Base-by-base conservation (phyloP, 1,140 invertebrate species). In the Amphibalanus amphitrite region DNA sequence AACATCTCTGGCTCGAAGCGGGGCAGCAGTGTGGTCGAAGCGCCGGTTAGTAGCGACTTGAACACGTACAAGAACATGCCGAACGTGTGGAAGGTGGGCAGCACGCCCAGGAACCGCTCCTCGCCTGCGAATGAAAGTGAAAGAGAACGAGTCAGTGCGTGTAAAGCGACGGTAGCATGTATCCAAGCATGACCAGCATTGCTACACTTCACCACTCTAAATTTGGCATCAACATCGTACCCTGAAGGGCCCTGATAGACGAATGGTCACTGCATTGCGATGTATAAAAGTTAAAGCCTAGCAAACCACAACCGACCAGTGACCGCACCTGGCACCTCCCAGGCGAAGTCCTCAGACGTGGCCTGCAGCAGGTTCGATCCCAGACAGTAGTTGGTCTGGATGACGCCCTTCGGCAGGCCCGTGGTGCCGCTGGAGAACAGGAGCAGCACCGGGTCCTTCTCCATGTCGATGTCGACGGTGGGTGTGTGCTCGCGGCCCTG, bases 41-140 rank as follows among this genome's bases (percentile, higher is more conserved):
- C 75, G 15, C 83, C 82, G 59, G 75, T 73, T 20, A 78, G 71
- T 29, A 84, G 72, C 25, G 76, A 74, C 10, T 79, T 76, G 29
- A 79, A 75, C 74, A 83, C 76, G 13, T 80, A 76, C 3, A 78
- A 75, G 6, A 76, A 75, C 79, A 93, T 81, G 0, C 91, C 92
- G 77, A 90, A 95, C 71, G 89, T 89, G 77, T 97, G 93, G 75
- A 89, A 95, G 77, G 92, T 86, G 8, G 93, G 93, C 65, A 96
- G 78, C 8, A 94, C 80, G 0, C 79, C 80, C 23, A 84, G 65
- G 17, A 79, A 75, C 0, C 84, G 79, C 68, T 87, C 84, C 77
- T 17, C 76, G 84, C 86, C 78, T 64, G 33, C n/a, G 28, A 0
- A 40, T 65, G 69, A 29, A 64, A 29, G 29, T n/a, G 29, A 30